phyloP scores from a whole-genome alignment of 1,140 invertebrate species.

The Notospermus geniculatus region DNA sequence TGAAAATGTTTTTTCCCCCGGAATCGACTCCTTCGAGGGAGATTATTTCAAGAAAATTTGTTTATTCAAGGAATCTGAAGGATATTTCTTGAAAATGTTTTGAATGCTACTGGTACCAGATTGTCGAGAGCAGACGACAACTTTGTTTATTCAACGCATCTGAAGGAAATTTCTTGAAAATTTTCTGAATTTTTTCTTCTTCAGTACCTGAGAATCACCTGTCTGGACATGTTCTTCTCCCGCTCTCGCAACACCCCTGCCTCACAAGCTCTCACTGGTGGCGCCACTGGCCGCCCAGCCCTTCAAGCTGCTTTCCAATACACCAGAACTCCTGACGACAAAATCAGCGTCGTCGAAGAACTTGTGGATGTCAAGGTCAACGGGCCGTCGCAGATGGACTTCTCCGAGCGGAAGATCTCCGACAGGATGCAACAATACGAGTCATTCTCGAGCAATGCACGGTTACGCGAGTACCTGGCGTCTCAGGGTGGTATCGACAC shows the following conservation, averaged over 20 bases:
- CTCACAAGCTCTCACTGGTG: constrained; percentile 27
- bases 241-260: constrained; percentile 33
- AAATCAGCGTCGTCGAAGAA: constrained; percentile 39
- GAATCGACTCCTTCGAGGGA: too few species aligned
- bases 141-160: too few species aligned
- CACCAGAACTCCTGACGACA: constrained; percentile 32
- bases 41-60: too few species aligned
- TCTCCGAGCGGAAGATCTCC: constrained; percentile 29
- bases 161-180: too few species aligned
- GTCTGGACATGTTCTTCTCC: constrained; percentile 55
- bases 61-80: too few species aligned
- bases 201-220: constrained; percentile 46
- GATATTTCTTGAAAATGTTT: too few species aligned
- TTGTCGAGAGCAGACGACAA: too few species aligned
- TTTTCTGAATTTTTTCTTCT: constrained; percentile 11
- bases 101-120: too few species aligned
- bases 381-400: constrained; percentile 33
- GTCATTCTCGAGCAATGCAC: constrained; percentile 36
- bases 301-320: constrained; percentile 39
- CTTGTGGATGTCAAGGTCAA: constrained; percentile 44
- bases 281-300: constrained; percentile 28
- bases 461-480: constrained; percentile 40
- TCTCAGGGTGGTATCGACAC: constrained; percentile 39
- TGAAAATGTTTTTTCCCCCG: too few species aligned
- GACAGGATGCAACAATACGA: constrained; percentile 39